Evolutionary conservation across 2,113 vertebrate genomes (phyloP), one percentile per base, ranked within the genome.

Genomic region (Chionis minor): DNA sequence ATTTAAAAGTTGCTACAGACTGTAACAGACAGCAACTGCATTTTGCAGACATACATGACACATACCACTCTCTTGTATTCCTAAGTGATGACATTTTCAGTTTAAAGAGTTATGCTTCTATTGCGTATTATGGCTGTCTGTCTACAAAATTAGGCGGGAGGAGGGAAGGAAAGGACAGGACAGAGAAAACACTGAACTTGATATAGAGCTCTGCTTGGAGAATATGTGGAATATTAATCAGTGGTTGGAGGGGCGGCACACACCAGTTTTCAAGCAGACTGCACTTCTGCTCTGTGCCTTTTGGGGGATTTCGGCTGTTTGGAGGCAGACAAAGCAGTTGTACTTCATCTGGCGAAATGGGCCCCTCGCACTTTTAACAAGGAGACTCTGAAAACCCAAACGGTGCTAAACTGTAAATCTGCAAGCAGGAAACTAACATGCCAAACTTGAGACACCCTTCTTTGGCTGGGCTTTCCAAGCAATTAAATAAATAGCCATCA

Each of bases 1-100:
- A 99, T 99, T 99, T 99, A 99, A 98, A 99, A 99, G 98, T 99
- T 99, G 99, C 98, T 98, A 98, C 98, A 99, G 98, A 99, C 97
- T 97, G 98, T 98, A 98, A 98, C 98, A 98, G 99, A 99, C 99
- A 99, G 98, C 98, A 98, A 98, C 98, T 97, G 98, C 98, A 97
- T 98, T 98, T 98, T 98, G 98, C 98, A 99, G 99, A 99, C 99
- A 98, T 97, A 97, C 98, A 98, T 98, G 98, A 99, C 99, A 98
- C 98, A 98, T 98, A 98, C 97, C 95, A 97, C 96, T 98, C 97
- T 98, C 98, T 98, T 97, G 97, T 99, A 98, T 98, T 98, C 98
- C 96, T 95, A 99, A 99, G 99, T 98, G 99, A 99, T 99, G 99
- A 99, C 99, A 99, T 99, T 98, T 98, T 99, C 98, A 97, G 97